Evolutionary conservation across 2,797 vertebrate genomes (phyloP).

Genomic region (Darevskia nairensis): DNA sequence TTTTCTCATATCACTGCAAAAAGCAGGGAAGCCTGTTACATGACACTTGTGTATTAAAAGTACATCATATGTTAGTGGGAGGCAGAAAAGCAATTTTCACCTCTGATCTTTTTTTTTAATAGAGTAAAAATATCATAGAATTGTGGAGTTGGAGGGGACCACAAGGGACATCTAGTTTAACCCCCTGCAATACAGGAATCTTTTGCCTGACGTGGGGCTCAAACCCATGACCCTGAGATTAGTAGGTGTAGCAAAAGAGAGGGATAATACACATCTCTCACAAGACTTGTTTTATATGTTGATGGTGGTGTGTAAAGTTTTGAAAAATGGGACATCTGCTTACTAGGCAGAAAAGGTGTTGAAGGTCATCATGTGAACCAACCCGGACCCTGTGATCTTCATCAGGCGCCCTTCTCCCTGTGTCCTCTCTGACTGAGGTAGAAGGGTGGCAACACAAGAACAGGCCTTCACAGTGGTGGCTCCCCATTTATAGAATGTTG

Average conservation of each 20-base stretch:
- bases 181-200: no score
- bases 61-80: neutral
- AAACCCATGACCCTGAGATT: no score
- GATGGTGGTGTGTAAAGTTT: neutral
- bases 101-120: neutral
- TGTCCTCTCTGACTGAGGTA: no score
- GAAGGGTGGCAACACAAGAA: no score
- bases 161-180: no score
- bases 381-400: no score
- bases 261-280: neutral
- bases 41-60: neutral
- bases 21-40: neutral
- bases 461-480: no score
- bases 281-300: neutral
- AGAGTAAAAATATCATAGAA: neutral
- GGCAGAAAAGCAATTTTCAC: neutral
- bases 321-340: neutral
- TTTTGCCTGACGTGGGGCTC: no score
- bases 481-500: no score
- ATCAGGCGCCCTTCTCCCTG: no score
- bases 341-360: neutral
- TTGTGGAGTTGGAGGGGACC: no score
- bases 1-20: neutral
- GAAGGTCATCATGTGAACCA: neutral
- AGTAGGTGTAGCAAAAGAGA: neutral